These are phyloP conservation scores for Piscicola geometra DNA, from an alignment of 2,888 invertebrate genomes.

Conservation along the genomic window DNA sequence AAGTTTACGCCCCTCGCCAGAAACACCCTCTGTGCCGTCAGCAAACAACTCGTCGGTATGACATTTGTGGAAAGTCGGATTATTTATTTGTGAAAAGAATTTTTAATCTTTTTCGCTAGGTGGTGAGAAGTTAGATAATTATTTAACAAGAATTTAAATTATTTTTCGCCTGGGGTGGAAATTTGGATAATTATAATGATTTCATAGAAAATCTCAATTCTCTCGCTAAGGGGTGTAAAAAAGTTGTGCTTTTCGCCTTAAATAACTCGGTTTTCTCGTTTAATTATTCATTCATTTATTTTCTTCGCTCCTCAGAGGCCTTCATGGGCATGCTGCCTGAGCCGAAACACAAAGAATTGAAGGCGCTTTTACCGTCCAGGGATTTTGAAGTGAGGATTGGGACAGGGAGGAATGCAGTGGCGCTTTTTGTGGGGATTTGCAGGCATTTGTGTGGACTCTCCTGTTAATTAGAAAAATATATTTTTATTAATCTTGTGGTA, in stretches of 20 bases:
- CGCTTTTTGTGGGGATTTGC: too few relatives aligned
- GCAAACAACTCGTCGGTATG: constrained; percentile 26
- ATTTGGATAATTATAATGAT: neutral
- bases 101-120: neutral
- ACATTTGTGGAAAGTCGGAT: too few relatives aligned
- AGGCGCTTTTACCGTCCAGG: constrained; percentile 51
- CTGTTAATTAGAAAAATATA: too few relatives aligned
- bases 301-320: constrained; percentile 63
- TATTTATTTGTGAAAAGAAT: neutral
- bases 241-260: too few relatives aligned
- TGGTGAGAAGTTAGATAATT: neutral
- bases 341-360: constrained; percentile 51
- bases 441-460: too few relatives aligned
- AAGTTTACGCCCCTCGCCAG: constrained; percentile 26
- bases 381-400: neutral
- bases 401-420: too few relatives aligned
- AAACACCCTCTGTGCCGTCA: neutral
- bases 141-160: too few relatives aligned
- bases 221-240: too few relatives aligned
- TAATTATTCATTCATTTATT: neutral
- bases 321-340: constrained; percentile 77
- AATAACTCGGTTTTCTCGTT: neutral
- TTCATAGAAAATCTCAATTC: neutral
- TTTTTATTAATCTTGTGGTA: too few relatives aligned
- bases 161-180: neutral